phyloP scores from a whole-genome alignment of 1,140 invertebrate genomes.

The Sesamia nonagrioides region DNA sequence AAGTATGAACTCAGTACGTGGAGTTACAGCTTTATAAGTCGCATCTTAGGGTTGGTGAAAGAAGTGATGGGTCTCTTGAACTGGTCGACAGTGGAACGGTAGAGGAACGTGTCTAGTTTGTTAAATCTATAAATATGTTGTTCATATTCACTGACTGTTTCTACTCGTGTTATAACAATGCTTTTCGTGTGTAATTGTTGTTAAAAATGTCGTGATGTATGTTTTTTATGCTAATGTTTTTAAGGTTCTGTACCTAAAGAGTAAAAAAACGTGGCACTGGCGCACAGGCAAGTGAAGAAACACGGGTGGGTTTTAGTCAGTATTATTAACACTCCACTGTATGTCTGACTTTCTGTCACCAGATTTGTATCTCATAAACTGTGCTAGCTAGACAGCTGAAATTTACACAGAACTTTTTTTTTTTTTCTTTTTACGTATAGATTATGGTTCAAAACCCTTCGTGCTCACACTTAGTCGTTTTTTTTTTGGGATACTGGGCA shows the following conservation, averaged over 20 bases:
- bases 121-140: slow-evolving; percentile 37
- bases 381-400: too few species aligned
- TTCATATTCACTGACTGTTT: slow-evolving; percentile 40
- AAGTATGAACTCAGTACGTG: not conserved
- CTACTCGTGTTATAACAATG: slow-evolving; percentile 21
- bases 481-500: too few species aligned
- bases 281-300: too few species aligned
- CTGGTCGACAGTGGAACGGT: not conserved
- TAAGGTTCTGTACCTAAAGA: not conserved
- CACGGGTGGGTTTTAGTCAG: too few species aligned
- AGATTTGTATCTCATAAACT: too few species aligned
- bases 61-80: not conserved
- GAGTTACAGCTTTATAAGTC: not conserved
- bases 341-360: too few species aligned
- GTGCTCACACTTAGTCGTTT: too few species aligned
- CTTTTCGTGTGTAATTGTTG: slow-evolving; percentile 35
- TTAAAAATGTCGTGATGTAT: slow-evolving; percentile 10
- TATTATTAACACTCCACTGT: too few species aligned
- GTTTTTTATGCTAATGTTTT: slow-evolving; percentile 19
- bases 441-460: too few species aligned
- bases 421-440: too few species aligned
- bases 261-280: too few species aligned
- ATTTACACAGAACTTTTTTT: too few species aligned
- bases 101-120: slow-evolving; percentile 22
- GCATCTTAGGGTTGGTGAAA: not conserved